Percentiles rank a stretch among this genome's conserved stretches.
These are phyloP conservation scores for Calliphora vomitoria DNA, from an alignment of 2,888 invertebrate genomes.

Conservation along the genomic window DNA sequence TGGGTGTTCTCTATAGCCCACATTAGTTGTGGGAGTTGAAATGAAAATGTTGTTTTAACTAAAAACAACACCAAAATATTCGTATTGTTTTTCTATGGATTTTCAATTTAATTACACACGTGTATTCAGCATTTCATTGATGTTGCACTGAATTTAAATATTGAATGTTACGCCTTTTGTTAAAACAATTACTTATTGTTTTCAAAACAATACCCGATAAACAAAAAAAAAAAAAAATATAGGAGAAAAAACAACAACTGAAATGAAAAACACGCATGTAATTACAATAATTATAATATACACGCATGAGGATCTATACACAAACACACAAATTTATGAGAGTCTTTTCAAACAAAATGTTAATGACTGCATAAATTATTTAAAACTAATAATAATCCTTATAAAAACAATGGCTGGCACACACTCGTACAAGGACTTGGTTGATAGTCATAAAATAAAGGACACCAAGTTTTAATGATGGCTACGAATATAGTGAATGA, in stretches of 20 bases:
- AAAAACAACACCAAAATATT: conserved; percentile 17
- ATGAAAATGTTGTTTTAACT: conserved; percentile 33
- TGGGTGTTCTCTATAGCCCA: neutral
- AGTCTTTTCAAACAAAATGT: neutral
- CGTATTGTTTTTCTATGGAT: conserved; percentile 1
- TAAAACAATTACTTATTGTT: conserved; percentile 59
- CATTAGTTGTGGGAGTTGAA: neutral
- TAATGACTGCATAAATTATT: conserved; percentile 23
- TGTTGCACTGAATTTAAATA: conserved; percentile 25
- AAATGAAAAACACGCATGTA: conserved; percentile 57
- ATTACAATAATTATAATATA: conserved; percentile 59
- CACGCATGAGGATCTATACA: conserved; percentile 14
- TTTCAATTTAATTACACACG: conserved; percentile 56
- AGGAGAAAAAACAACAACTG: neutral
- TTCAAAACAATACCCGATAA: conserved; percentile 46
- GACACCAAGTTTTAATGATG: neutral
- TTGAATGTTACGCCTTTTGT: conserved; percentile 55
- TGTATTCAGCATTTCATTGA: conserved; percentile 16
- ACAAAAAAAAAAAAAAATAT: neutral
- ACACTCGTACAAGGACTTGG: neutral
- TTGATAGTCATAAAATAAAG: neutral
- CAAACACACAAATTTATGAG: neutral
- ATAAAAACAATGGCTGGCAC: neutral
- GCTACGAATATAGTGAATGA: neutral
- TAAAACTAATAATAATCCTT: conserved; percentile 29